These are phyloP conservation scores for Chamaea fasciata DNA, from an alignment of 2,113 vertebrate species.

Conservation along the genomic window DNA sequence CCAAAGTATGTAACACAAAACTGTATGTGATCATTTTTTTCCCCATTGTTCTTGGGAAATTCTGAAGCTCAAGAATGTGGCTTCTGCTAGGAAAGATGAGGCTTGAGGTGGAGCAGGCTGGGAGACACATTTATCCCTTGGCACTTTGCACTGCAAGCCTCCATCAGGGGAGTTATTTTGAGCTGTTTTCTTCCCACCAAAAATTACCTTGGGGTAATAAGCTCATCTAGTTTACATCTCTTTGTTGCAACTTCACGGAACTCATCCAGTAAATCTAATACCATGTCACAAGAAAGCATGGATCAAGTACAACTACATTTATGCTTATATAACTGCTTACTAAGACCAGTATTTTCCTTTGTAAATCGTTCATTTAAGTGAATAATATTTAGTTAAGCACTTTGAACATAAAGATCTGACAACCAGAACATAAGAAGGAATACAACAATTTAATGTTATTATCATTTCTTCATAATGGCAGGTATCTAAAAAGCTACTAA, in stretches of 20 bases:
- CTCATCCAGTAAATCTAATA: background rate
- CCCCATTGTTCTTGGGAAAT: background rate
- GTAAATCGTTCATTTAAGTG: background rate
- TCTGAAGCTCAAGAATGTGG: background rate
- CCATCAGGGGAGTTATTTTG: background rate
- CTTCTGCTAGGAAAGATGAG: background rate
- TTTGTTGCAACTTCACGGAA: background rate
- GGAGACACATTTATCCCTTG: background rate
- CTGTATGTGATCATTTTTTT: rapidly evolving
- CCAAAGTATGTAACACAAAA: background rate
- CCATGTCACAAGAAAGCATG: background rate
- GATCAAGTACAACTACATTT: background rate
- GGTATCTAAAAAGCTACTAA: background rate
- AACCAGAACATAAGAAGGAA: background rate
- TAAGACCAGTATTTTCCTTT: background rate
- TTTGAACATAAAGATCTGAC: background rate
- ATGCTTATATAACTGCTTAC: background rate
- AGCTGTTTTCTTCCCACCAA: background rate
- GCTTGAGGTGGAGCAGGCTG: background rate
- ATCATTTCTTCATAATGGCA: background rate
- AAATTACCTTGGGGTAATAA: background rate
- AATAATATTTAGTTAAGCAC: background rate
- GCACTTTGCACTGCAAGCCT: background rate
- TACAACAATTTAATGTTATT: background rate
- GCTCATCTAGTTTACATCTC: background rate